A percentile compares a stretch with the other conserved stretches of the same genome.
Conservation (phyloP, 2,797 vertebrate species). For the Saxicola maurus region DNA sequence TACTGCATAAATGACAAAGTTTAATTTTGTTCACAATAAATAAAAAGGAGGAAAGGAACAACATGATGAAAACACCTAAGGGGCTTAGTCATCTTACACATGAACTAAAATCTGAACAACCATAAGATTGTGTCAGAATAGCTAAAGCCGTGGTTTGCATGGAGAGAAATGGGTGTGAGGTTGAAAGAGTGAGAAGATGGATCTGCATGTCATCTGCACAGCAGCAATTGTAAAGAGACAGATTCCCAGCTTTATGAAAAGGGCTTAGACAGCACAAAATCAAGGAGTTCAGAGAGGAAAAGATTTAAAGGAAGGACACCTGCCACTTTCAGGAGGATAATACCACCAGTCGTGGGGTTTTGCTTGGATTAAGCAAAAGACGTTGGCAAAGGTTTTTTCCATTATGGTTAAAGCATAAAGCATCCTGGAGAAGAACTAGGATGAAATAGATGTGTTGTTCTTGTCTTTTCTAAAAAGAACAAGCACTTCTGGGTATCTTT, state of each 20-base stretch:
- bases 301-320: not conserved
- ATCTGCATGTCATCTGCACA: not conserved
- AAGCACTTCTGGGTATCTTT: not conserved
- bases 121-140: not conserved
- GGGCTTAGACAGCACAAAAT: not conserved
- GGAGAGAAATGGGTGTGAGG: not conserved
- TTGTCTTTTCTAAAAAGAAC: not conserved
- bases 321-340: not conserved
- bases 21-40: not conserved
- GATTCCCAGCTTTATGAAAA: not conserved
- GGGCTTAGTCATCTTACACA: not conserved
- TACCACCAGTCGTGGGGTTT: not conserved
- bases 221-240: not conserved
- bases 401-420: not conserved
- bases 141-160: not conserved
- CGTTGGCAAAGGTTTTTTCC: not conserved
- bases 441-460: not conserved
- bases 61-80: not conserved
- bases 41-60: not conserved
- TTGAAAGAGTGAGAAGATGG: not conserved
- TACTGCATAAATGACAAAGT: not conserved
- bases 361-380: not conserved
- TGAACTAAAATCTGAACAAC: not conserved
- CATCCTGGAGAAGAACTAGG: not conserved
- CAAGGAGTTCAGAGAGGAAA: not conserved